Evolutionary conservation across 2,113 vertebrate genomes (phyloP).

Genomic region (Phyllopteryx taeniolatus): DNA sequence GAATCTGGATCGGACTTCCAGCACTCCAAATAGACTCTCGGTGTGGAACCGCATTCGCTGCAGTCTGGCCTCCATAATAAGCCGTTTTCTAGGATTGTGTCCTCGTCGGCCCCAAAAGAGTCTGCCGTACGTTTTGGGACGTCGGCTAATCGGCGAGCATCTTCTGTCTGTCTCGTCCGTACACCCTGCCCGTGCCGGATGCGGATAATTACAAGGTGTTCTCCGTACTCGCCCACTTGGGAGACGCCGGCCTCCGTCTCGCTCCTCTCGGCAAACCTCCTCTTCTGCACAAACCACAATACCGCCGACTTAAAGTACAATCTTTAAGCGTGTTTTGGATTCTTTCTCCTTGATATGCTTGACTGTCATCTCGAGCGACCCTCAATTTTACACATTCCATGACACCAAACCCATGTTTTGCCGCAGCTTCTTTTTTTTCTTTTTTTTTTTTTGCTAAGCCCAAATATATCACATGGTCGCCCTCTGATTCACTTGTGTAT

Average conservation of each 20-base stretch:
- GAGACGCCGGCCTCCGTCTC: conserved; percentile 53
- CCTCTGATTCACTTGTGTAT: conserved; percentile 41
- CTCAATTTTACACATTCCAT: conserved; percentile 45
- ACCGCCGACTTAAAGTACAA: conserved; percentile 60
- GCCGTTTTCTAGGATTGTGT: conserved; percentile 25
- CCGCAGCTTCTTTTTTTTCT: conserved; percentile 18
- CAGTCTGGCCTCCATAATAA: conserved; percentile 72
- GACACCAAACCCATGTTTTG: conserved; percentile 38
- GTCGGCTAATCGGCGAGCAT: conserved; percentile 36
- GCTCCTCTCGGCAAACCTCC: conserved; percentile 24
- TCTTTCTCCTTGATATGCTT: not conserved
- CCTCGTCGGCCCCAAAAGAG: conserved; percentile 22
- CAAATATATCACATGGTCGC: conserved; percentile 31
- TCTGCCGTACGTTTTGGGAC: conserved; percentile 29
- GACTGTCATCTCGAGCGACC: not conserved
- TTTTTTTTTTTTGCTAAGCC: conserved; percentile 21
- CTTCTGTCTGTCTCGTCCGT: conserved; percentile 40
- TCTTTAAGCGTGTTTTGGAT: conserved; percentile 32
- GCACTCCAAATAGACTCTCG: conserved; percentile 71
- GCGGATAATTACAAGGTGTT: conserved; percentile 74
- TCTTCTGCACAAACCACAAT: conserved; percentile 46
- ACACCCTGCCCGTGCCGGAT: conserved; percentile 62
- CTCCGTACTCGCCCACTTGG: conserved; percentile 51
- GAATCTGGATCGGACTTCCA: conserved; percentile 60
- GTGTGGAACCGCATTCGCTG: conserved; percentile 63